Conservation (phyloP, 2,113 vertebrate species). For the Zeus faber region DNA sequence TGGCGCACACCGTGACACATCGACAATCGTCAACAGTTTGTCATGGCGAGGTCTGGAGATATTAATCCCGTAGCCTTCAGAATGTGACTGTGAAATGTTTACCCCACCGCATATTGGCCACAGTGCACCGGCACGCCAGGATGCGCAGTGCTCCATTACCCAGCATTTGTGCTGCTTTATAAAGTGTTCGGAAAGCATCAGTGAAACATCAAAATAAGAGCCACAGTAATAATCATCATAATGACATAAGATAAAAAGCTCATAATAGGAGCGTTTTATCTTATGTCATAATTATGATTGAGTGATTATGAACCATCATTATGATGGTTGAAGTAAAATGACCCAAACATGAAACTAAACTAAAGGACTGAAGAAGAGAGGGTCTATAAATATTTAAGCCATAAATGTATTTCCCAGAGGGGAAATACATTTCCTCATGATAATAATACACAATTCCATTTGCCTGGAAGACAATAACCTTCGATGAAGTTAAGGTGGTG, state of each 20-base stretch:
- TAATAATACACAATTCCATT: not conserved
- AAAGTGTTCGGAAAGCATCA: slow-evolving; percentile 30
- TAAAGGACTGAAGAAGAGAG: no score
- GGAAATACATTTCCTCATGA: no score
- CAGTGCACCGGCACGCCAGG: not conserved
- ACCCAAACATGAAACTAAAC: no score
- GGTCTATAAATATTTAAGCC: no score
- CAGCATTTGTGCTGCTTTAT: slow-evolving; percentile 12
- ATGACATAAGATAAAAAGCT: no score
- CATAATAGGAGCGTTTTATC: no score
- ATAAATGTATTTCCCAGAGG: not conserved
- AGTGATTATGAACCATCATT: no score
- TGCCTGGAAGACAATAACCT: no score
- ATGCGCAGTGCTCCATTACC: slow-evolving; percentile 10
- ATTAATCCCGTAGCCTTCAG: slow-evolving; percentile 9
- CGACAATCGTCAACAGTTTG: slow-evolving; percentile 12
- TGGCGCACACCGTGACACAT: slow-evolving; percentile 11
- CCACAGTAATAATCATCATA: slow-evolving; percentile 4
- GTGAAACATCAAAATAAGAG: not conserved
- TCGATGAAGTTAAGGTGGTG: not conserved
- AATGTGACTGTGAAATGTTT: slow-evolving; percentile 31
- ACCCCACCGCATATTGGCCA: slow-evolving; percentile 1
- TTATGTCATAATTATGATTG: no score
- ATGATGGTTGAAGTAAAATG: no score
- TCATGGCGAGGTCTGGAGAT: slow-evolving; percentile 5